Percentiles rank a stretch among this genome's conserved stretches.
Conservation (phyloP, 2,888 invertebrate species). For the Polyploca ridens region DNA sequence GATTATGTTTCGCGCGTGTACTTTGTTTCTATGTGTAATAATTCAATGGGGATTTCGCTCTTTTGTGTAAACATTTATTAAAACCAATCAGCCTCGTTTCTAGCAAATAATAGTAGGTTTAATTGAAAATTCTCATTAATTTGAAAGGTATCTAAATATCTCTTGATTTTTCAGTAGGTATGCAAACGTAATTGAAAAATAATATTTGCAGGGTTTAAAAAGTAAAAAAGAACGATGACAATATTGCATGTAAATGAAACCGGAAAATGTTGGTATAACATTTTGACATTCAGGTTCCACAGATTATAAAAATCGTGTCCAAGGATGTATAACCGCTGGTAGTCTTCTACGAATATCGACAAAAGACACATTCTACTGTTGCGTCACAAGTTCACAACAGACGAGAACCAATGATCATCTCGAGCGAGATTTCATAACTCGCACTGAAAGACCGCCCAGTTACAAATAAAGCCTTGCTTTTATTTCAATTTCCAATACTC, state of each 20-base stretch:
- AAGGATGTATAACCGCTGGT: background rate
- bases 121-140: too few species aligned
- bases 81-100: background rate
- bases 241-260: background rate
- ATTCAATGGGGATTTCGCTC: background rate
- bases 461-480: conserved; percentile 34
- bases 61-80: background rate
- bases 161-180: too few species aligned
- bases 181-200: too few species aligned
- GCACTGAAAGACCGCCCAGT: conserved; percentile 22
- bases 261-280: background rate
- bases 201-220: too few species aligned
- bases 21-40: too few species aligned
- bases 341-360: background rate
- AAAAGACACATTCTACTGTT: conserved; percentile 10
- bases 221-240: too few species aligned
- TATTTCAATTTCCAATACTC: conserved; percentile 43
- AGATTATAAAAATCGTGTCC: background rate
- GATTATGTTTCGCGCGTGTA: too few species aligned
- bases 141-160: too few species aligned
- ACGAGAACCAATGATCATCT: conserved; percentile 21
- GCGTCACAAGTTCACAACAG: background rate
- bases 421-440: conserved; percentile 33
- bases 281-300: background rate
- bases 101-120: too few species aligned